These are phyloP conservation scores for Drosophila kokeensis DNA, from an alignment of 2,888 invertebrate genomes.

Conservation along the genomic window DNA sequence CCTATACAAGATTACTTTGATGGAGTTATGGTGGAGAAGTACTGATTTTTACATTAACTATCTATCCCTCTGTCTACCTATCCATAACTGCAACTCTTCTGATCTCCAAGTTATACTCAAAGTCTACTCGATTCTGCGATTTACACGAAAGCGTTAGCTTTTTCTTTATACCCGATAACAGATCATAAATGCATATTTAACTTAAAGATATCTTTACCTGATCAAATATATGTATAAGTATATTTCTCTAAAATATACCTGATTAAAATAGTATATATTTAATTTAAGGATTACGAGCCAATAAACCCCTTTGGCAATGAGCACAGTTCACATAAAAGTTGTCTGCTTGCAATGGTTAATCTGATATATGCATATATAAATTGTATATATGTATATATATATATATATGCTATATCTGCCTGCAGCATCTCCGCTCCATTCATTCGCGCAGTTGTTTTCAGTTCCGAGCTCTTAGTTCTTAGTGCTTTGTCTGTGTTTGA, in stretches of 20 bases:
- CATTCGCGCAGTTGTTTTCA: not conserved
- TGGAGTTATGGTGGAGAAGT: not conserved
- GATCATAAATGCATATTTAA: too few relatives aligned
- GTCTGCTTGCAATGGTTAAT: conserved; percentile 18
- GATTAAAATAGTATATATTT: not conserved
- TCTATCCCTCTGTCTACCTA: not conserved
- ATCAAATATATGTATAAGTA: too few relatives aligned
- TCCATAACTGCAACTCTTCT: not conserved
- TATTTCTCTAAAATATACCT: too few relatives aligned
- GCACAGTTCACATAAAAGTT: not conserved
- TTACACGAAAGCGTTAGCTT: not conserved
- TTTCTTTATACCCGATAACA: too few relatives aligned
- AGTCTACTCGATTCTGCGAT: not conserved
- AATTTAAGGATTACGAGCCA: not conserved
- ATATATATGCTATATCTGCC: conserved; percentile 16
- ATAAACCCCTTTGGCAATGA: not conserved
- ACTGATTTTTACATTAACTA: not conserved
- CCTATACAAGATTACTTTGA: not conserved
- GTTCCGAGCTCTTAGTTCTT: not conserved
- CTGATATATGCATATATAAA: conserved; percentile 3
- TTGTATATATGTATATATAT: not conserved
- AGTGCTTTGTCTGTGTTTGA: conserved; percentile 31
- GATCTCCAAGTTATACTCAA: not conserved
- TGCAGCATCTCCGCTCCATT: conserved; percentile 32
- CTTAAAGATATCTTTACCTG: too few relatives aligned